Evolutionary conservation across 1,140 invertebrate genomes (phyloP), one percentile per base, ranked within the genome.

Genomic region (Idris sp.): DNA sequence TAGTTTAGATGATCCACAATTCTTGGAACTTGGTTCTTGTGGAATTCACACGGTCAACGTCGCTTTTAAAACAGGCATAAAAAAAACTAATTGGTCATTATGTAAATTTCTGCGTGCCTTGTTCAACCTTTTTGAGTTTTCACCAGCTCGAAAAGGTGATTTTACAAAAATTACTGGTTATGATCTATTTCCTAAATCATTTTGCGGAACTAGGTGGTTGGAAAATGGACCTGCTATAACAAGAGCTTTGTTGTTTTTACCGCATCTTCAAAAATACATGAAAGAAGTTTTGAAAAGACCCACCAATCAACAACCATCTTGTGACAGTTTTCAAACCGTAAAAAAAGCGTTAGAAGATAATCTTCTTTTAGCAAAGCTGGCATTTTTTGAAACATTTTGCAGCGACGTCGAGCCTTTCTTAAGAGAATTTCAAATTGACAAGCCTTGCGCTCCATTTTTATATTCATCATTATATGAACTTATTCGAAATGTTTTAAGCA

Each of bases 141-240:
- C 36, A 9, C 36, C 36, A 13, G 19, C 31, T 13, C 46, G 31
- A 36, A 19, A 31, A 36, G 16, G 41, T 25, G 40, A 59, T 59
- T 59, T 11, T 10, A 5, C 4, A n/a, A n/a, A n/a, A n/a, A 28
- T 28, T 2, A 59, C 54, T 2, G 22, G 14, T 9, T 58, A 14
- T 7, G 8, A 10, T 14, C 9, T 33, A 18, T 76, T 77, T 59
- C 75, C 72, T n/a, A 30, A 41, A 25, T 69, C 65, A 44, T 79
- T 79, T 65, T 79, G 78, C 49, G 25, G 72, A 9, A 54, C 72
- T 8, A 28, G 78, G 22, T 79, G 78, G 78, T 22, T 79, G 4
- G 72, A 77, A 44, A 76, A 79, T 73, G 41, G 33, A 11, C 11
- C 25, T 31, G 78, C 14, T 8, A 22, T 43, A 4, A 25, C 11